A percentile compares a stretch with the other conserved stretches of the same genome.
Evolutionary conservation across 2,797 vertebrate species (phyloP).

Genomic region (Manis javanica): DNA sequence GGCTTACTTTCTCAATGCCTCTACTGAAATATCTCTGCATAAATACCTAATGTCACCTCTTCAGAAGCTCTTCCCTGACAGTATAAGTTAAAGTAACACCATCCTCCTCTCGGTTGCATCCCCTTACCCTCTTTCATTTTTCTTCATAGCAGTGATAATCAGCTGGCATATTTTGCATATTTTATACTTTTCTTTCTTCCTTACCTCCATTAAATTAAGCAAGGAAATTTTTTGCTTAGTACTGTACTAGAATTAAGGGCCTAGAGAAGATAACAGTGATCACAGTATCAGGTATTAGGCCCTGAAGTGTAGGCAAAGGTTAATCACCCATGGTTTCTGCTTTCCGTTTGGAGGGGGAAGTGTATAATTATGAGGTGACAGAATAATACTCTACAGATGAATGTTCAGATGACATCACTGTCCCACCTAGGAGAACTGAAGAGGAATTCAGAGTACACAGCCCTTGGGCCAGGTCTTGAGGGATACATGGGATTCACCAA

Average conservation of each 20-base stretch:
- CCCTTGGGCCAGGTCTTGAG: neutral
- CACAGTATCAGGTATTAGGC: neutral
- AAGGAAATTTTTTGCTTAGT: neutral
- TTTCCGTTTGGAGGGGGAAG: neutral
- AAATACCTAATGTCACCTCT: neutral
- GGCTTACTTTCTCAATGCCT: neutral
- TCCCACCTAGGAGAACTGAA: neutral
- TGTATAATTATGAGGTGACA: neutral
- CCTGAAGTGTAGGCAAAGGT: neutral
- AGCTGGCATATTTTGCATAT: neutral
- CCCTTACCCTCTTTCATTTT: neutral
- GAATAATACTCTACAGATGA: neutral
- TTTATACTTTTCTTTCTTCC: constrained; percentile 11
- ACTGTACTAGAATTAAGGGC: neutral
- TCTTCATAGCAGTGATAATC: neutral
- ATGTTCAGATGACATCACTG: neutral
- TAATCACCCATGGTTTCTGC: neutral
- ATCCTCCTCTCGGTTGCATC: neutral
- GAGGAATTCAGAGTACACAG: neutral
- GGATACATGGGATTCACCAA: neutral
- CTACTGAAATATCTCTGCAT: neutral
- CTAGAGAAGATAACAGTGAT: neutral
- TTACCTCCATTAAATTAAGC: neutral
- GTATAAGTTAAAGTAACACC: neutral
- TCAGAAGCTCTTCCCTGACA: neutral